phyloP scores from a whole-genome alignment of 2,113 vertebrate genomes.

The Gymnocephalus cernua region DNA sequence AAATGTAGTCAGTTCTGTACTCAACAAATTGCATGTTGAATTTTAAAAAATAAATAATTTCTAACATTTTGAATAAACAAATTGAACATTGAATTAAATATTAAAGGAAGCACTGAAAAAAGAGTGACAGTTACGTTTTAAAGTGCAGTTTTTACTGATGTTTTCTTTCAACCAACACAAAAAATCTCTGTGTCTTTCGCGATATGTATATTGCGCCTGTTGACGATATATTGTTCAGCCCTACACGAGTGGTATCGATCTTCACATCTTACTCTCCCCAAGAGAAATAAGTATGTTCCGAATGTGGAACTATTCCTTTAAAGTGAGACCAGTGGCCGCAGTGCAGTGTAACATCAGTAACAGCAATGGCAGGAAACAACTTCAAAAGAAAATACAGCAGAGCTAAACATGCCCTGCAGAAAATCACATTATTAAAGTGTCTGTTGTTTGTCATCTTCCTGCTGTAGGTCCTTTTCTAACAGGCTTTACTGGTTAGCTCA shows the following conservation, averaged over 20 bases:
- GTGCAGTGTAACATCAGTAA: neutral
- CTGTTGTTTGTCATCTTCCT: conserved; percentile 34
- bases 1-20: too few relatives aligned
- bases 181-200: too few relatives aligned
- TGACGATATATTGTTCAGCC: neutral
- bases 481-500: conserved; percentile 20
- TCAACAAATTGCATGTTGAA: too few relatives aligned
- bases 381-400: neutral
- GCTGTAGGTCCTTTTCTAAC: conserved; percentile 11
- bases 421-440: conserved; percentile 25
- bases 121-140: too few relatives aligned
- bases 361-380: conserved; percentile 1
- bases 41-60: too few relatives aligned
- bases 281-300: conserved; percentile 1
- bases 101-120: too few relatives aligned
- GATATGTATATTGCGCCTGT: too few relatives aligned
- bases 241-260: neutral
- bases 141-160: too few relatives aligned
- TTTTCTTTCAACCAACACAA: too few relatives aligned
- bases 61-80: too few relatives aligned
- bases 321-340: conserved; percentile 7
- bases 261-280: neutral
- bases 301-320: neutral
- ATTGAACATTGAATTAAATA: too few relatives aligned
- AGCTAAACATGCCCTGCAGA: conserved; percentile 4